Evolutionary conservation across 2,888 invertebrate species (phyloP).

Genomic region (Pyrrhia umbra): DNA sequence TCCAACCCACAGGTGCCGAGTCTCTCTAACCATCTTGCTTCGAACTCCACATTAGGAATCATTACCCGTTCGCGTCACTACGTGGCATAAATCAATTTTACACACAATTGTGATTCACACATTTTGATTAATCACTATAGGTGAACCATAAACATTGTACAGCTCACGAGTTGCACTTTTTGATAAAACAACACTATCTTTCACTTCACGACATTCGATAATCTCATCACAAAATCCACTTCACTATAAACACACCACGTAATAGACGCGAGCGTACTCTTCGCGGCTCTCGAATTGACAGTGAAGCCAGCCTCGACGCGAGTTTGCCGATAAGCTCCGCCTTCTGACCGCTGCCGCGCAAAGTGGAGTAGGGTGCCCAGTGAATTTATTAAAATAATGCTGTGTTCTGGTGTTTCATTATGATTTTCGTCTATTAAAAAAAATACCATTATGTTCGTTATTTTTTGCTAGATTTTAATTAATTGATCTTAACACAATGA

Average conservation of each 20-base stretch:
- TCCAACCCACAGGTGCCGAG: slow-evolving; percentile 99
- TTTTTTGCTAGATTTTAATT: background rate
- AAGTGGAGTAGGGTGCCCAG: slow-evolving; percentile 87
- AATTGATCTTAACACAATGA: background rate
- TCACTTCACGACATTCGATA: slow-evolving; percentile 89
- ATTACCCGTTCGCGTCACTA: slow-evolving; percentile 92
- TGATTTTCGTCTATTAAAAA: background rate
- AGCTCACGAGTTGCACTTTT: slow-evolving; percentile 82
- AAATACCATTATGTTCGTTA: background rate
- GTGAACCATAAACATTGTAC: slow-evolving; percentile 83
- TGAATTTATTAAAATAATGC: slow-evolving; percentile 39
- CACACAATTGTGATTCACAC: slow-evolving; percentile 88
- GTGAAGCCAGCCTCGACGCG: slow-evolving; percentile 89
- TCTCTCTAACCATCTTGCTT: slow-evolving; percentile 99
- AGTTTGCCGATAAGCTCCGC: slow-evolving; percentile 90
- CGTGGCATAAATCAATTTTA: slow-evolving; percentile 91
- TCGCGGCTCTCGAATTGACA: slow-evolving; percentile 90
- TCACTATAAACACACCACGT: slow-evolving; percentile 89
- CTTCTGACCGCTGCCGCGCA: slow-evolving; percentile 91
- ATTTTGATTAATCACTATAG: slow-evolving; percentile 87
- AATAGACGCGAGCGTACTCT: slow-evolving; percentile 89
- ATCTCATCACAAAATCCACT: slow-evolving; percentile 88
- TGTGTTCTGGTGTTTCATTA: background rate
- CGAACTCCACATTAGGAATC: slow-evolving; percentile 97
- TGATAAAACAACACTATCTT: slow-evolving; percentile 84